A percentile compares a stretch with the other conserved stretches of the same genome.
Evolutionary conservation across 2,113 vertebrate species (phyloP).

Genomic region (Diadophis punctatus): DNA sequence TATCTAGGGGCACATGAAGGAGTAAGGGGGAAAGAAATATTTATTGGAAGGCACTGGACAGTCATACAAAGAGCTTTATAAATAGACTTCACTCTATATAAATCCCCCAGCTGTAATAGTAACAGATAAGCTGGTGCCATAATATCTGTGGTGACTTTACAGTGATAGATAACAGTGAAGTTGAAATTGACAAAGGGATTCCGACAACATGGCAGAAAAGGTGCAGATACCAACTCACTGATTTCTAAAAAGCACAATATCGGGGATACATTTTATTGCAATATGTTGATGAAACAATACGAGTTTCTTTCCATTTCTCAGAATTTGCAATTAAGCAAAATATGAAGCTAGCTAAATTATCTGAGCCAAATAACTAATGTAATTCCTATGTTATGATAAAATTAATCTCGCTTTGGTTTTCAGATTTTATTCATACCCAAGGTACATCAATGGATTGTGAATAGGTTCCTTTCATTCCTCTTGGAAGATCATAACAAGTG

Average conservation of each 20-base stretch:
- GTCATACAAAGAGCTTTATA: slow-evolving; percentile 27
- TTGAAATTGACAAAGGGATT: slow-evolving; percentile 28
- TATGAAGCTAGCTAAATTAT: not conserved
- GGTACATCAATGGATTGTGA: not conserved
- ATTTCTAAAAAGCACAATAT: slow-evolving; percentile 14
- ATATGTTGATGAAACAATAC: not conserved
- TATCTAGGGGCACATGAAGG: not conserved
- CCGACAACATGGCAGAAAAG: not conserved
- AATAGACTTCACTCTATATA: slow-evolving; percentile 40
- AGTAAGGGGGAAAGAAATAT: slow-evolving; percentile 26
- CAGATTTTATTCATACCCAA: not conserved
- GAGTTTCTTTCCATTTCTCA: not conserved
- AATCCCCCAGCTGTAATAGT: slow-evolving; percentile 38
- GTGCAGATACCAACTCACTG: not conserved
- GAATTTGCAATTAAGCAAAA: not conserved
- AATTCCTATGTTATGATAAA: not conserved
- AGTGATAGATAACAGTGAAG: slow-evolving; percentile 16
- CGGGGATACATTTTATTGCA: not conserved
- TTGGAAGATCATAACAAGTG: not conserved
- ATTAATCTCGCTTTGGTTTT: not conserved
- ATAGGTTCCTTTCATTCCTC: not conserved
- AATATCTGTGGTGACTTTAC: slow-evolving; percentile 7
- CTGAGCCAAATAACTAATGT: not conserved
- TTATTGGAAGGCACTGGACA: slow-evolving; percentile 27
- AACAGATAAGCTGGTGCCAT: slow-evolving; percentile 25